Evolutionary conservation across 2,113 vertebrate species (phyloP).

Genomic region (Gnathonemus echidnorhynchus): DNA sequence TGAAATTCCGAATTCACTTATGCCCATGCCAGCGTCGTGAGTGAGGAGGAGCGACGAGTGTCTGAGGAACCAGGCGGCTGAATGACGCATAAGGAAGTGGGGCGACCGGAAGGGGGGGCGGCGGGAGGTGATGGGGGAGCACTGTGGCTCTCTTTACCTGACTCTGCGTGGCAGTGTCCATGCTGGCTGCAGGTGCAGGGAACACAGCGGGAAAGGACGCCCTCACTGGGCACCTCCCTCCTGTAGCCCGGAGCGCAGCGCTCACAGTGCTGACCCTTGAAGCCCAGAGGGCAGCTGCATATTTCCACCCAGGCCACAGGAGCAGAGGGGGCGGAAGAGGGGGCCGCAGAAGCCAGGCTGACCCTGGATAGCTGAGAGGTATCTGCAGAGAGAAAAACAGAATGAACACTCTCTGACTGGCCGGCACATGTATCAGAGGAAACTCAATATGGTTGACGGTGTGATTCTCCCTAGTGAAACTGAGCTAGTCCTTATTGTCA

Average conservation of each 20-base stretch:
- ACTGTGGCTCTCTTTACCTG: constrained; percentile 55
- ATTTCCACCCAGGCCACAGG: constrained; percentile 77
- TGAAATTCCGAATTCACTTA: background rate
- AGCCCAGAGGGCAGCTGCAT: constrained; percentile 73
- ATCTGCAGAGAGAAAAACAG: constrained; percentile 47
- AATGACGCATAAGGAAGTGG: background rate
- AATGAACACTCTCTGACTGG: background rate
- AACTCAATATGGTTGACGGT: background rate
- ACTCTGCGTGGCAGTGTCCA: constrained; percentile 72
- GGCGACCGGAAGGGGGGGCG: background rate
- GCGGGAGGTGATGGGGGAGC: background rate
- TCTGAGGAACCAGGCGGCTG: background rate
- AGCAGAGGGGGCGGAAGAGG: background rate
- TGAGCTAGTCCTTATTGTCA: background rate
- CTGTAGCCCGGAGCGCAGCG: constrained; percentile 71
- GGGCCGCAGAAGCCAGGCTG: constrained; percentile 61
- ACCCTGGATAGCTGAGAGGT: constrained; percentile 63
- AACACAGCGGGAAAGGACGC: constrained; percentile 64
- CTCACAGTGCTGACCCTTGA: constrained; percentile 77
- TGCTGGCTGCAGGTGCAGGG: constrained; percentile 82
- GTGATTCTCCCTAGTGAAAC: background rate
- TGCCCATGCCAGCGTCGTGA: background rate
- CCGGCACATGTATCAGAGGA: too few species aligned
- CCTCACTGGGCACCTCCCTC: constrained; percentile 51
- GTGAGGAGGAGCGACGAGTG: background rate